phyloP scores from a whole-genome alignment of 1,140 invertebrate species.

The Diuraphis noxia region DNA sequence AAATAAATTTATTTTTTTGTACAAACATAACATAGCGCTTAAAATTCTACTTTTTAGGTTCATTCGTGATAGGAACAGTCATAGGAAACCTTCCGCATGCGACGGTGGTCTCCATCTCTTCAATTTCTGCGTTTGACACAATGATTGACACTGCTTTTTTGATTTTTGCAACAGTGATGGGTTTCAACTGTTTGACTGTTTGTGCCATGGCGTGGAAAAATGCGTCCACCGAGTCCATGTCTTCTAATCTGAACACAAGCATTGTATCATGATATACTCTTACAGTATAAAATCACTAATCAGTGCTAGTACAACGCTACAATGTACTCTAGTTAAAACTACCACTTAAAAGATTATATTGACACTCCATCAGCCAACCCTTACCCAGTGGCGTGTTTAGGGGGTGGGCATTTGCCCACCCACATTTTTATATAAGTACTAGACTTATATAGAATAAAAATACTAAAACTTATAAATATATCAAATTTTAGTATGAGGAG shows the following conservation, averaged over 20 bases:
- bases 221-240: constrained; percentile 51
- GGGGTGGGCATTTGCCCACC: no score
- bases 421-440: no score
- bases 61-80: neutral
- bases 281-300: neutral
- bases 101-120: constrained; percentile 53
- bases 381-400: no score
- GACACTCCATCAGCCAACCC: no score
- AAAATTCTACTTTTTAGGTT: constrained; percentile 19
- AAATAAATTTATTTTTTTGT: neutral
- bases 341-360: no score
- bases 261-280: neutral
- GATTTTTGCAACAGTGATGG: constrained; percentile 60
- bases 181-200: constrained; percentile 58
- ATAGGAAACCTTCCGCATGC: constrained; percentile 3
- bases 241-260: constrained; percentile 10
- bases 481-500: no score
- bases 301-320: neutral
- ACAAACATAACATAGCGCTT: neutral
- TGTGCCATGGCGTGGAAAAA: constrained; percentile 58
- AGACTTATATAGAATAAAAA: no score
- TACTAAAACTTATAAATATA: no score
- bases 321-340: no score
- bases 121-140: constrained; percentile 58
- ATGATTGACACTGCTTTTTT: constrained; percentile 61